These are phyloP conservation scores for Ciconia maguari DNA, from an alignment of 2,113 vertebrate genomes.

Conservation along the genomic window DNA sequence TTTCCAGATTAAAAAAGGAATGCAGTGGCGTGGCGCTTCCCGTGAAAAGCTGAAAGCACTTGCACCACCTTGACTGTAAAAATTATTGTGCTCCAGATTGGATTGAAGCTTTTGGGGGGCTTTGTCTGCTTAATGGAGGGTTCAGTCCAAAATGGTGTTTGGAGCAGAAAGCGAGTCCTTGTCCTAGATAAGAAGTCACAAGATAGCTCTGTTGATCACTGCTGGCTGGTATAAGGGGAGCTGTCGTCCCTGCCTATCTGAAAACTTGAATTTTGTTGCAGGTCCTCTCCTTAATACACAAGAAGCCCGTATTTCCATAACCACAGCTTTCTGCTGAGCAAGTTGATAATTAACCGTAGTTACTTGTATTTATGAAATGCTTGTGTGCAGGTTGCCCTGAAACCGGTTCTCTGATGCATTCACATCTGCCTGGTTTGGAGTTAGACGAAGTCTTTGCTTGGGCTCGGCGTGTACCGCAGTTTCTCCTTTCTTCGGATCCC, in stretches of 20 bases:
- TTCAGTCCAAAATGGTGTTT: neutral
- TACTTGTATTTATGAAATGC: neutral
- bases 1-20: neutral
- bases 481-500: neutral
- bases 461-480: fast-evolving
- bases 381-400: neutral
- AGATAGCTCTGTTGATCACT: neutral
- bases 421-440: neutral
- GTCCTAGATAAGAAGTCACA: neutral
- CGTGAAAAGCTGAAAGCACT: neutral
- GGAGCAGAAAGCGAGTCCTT: neutral
- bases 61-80: fast-evolving
- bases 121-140: neutral
- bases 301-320: neutral
- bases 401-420: neutral
- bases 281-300: neutral
- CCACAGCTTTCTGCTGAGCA: neutral
- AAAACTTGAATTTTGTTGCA: neutral
- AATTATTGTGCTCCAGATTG: fast-evolving
- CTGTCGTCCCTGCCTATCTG: neutral
- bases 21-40: fast-evolving
- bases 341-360: neutral
- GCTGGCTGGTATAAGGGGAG: neutral
- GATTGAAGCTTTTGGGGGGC: neutral
- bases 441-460: fast-evolving